Conservation (phyloP, 2,113 vertebrate genomes). For the Chaetura pelagica region DNA sequence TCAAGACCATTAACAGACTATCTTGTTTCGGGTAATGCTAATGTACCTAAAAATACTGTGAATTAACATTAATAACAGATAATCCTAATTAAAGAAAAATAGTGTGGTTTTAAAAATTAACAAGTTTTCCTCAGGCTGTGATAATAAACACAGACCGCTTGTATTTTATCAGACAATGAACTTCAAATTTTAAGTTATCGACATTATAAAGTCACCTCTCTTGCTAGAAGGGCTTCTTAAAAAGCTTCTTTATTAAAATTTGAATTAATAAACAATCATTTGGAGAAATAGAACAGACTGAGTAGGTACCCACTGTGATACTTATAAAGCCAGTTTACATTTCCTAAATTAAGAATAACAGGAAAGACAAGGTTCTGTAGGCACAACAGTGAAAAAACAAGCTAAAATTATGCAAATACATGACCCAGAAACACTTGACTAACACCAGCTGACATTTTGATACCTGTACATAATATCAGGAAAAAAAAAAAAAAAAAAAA, state of each 20-base stretch:
- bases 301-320: background rate
- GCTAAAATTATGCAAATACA: background rate
- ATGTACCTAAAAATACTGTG: background rate
- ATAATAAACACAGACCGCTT: background rate
- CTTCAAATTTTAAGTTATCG: background rate
- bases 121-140: background rate
- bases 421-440: background rate
- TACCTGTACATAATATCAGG: background rate
- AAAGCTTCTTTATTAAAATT: background rate
- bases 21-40: background rate
- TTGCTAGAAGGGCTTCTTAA: constrained; percentile 3
- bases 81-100: background rate
- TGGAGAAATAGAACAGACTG: background rate
- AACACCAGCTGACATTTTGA: background rate
- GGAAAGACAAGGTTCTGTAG: background rate
- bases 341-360: constrained; percentile 12
- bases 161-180: background rate
- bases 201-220: background rate
- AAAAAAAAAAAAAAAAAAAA: background rate
- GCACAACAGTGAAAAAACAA: background rate
- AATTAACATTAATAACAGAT: background rate
- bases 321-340: background rate
- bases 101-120: background rate
- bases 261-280: constrained; percentile 4
- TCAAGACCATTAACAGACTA: background rate